Evolutionary conservation across 1,140 invertebrate species (phyloP).

Genomic region (Lucilia cuprina): DNA sequence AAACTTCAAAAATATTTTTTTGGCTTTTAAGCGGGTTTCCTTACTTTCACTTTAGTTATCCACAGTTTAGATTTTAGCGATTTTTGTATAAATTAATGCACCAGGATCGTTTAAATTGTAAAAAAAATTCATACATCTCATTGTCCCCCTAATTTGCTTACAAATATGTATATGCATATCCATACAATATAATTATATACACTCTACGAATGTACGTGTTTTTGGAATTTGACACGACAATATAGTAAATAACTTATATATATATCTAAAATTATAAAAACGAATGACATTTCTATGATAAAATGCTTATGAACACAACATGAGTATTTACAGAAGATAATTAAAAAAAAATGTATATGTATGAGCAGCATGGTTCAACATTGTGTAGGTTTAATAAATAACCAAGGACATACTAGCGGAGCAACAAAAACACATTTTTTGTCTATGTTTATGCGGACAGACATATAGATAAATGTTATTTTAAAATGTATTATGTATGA

Average conservation of each 20-base stretch:
- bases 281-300: neutral
- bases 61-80: too few species aligned
- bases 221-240: neutral
- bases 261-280: neutral
- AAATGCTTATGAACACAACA: neutral
- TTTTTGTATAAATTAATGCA: too few species aligned
- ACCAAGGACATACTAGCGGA: neutral
- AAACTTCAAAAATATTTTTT: too few species aligned
- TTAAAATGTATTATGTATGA: neutral
- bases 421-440: neutral
- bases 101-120: too few species aligned
- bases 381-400: neutral
- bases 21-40: too few species aligned
- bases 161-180: too few species aligned
- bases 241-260: neutral
- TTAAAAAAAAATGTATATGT: too few species aligned
- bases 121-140: too few species aligned
- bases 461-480: neutral
- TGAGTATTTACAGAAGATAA: too few species aligned
- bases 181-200: neutral
- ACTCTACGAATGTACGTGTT: neutral
- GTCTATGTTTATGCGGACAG: neutral
- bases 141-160: too few species aligned
- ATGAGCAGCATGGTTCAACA: neutral
- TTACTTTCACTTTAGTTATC: too few species aligned